Evolutionary conservation across 92 coral and sea anemone genomes (phyloP).

Genomic region (Umimayanthus chanpuru): DNA sequence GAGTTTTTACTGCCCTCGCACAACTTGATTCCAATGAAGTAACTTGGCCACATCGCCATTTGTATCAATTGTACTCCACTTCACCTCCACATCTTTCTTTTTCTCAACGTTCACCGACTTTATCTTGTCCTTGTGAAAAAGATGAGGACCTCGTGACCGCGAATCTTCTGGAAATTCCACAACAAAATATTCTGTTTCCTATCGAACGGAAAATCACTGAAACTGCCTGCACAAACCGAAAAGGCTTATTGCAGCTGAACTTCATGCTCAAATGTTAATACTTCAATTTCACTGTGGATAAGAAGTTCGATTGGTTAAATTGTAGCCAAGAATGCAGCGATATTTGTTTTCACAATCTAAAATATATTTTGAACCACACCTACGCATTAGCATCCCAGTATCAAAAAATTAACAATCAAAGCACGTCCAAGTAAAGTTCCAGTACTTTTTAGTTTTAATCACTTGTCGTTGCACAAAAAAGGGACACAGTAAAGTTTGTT

Average conservation of each 20-base stretch:
- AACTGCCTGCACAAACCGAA: background rate
- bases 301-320: background rate
- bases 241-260: conserved; percentile 4
- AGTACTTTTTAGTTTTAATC: conserved; percentile 3
- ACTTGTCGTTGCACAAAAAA: conserved; percentile 1
- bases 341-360: conserved; percentile 3
- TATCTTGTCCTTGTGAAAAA: conserved; percentile 6
- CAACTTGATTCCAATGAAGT: background rate
- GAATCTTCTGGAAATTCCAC: conserved; percentile 16
- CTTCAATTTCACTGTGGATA: background rate
- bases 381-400: conserved; percentile 1
- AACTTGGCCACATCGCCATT: background rate
- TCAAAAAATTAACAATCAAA: no score
- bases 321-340: background rate
- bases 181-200: conserved; percentile 7
- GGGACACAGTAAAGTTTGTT: background rate
- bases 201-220: no score
- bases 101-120: background rate
- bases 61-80: conserved; percentile 5
- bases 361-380: background rate
- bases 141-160: conserved; percentile 24
- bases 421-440: background rate
- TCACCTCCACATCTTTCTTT: no score
- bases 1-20: background rate
- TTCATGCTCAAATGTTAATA: background rate